These are phyloP conservation scores for Meliscaeva auricollis DNA, from an alignment of 2,888 invertebrate genomes.

Conservation along the genomic window DNA sequence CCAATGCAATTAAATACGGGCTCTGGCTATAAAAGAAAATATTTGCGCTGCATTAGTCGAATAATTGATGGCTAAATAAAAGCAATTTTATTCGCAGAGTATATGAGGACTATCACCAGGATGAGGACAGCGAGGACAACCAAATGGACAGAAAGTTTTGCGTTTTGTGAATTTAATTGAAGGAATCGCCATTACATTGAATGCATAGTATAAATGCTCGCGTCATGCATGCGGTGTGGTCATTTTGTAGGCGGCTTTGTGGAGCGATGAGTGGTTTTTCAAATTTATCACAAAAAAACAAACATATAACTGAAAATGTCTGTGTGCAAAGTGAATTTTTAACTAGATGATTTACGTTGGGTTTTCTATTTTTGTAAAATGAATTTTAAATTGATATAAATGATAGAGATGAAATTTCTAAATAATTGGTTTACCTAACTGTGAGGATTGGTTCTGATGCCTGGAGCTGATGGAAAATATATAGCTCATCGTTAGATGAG, in stretches of 20 bases:
- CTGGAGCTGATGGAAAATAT: no score
- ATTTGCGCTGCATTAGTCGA: slow-evolving; percentile 72
- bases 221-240: slow-evolving; percentile 6
- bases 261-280: slow-evolving; percentile 17
- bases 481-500: no score
- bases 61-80: slow-evolving; percentile 69
- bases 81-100: slow-evolving; percentile 55
- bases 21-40: slow-evolving; percentile 45
- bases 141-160: background rate
- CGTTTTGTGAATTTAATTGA: slow-evolving; percentile 25
- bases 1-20: slow-evolving; percentile 63
- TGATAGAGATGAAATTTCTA: background rate
- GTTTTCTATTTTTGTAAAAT: background rate
- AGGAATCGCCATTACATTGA: slow-evolving; percentile 27
- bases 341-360: background rate
- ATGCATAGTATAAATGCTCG: background rate
- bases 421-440: no score
- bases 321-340: slow-evolving; percentile 7
- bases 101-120: background rate
- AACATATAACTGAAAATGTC: slow-evolving; percentile 8
- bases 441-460: no score
- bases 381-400: background rate
- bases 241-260: background rate
- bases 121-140: background rate
- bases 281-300: slow-evolving; percentile 1